Conservation (phyloP, 2,113 vertebrate species). For the Trinectes maculatus region DNA sequence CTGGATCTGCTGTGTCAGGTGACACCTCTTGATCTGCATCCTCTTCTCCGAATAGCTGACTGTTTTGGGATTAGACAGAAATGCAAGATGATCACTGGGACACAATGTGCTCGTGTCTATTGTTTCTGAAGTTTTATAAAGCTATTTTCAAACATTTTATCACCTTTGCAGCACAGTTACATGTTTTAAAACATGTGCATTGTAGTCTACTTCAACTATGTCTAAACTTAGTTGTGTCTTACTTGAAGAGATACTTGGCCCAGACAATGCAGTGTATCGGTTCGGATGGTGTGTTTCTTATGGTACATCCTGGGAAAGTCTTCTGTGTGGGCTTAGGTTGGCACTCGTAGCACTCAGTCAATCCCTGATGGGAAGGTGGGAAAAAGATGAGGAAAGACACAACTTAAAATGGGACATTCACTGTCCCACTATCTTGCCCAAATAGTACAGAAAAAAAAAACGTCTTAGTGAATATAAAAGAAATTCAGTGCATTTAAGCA, state of each 20-base stretch:
- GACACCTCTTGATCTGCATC: conserved; percentile 99
- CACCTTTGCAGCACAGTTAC: background rate
- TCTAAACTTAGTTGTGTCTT: conserved; percentile 54
- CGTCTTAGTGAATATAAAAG: background rate
- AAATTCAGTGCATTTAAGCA: background rate
- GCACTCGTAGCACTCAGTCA: conserved; percentile 98
- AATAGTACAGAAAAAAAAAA: background rate
- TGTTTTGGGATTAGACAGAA: conserved; percentile 58
- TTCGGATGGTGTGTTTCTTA: conserved; percentile 97
- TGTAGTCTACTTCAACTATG: background rate
- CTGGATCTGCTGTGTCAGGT: conserved; percentile 96
- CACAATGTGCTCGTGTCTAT: too few species aligned
- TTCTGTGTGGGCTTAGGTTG: conserved; percentile 98
- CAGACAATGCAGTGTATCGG: conserved; percentile 99
- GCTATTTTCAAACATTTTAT: background rate
- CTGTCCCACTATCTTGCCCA: background rate
- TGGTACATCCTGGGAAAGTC: conserved; percentile 98
- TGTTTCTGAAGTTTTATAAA: background rate
- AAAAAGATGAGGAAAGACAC: background rate
- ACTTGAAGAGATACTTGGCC: conserved; percentile 99
- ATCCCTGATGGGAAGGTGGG: conserved; percentile 81
- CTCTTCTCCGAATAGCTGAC: conserved; percentile 98
- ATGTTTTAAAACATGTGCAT: background rate
- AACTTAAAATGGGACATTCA: too few species aligned
- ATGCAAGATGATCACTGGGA: background rate